These are phyloP conservation scores for Anagrus nilaparvatae DNA, from an alignment of 1,140 invertebrate genomes.

Conservation along the genomic window DNA sequence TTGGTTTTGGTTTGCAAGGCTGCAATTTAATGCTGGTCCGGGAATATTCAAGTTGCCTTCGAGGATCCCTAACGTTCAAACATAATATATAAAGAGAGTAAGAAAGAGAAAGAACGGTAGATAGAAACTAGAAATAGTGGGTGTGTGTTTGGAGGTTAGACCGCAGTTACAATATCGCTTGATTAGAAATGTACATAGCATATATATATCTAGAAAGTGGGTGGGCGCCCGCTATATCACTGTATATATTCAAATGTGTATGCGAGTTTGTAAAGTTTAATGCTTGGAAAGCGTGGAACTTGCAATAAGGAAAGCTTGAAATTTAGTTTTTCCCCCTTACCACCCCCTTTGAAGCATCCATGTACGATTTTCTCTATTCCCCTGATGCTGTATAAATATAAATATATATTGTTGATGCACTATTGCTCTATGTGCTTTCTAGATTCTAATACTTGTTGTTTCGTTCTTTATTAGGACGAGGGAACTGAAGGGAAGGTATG, in stretches of 20 bases:
- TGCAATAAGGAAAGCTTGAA: slow-evolving; percentile 40
- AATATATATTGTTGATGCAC: slow-evolving; percentile 31
- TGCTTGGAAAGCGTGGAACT: slow-evolving; percentile 39
- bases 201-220: slow-evolving; percentile 42
- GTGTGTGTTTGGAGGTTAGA: slow-evolving; percentile 42
- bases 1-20: slow-evolving; percentile 14
- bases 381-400: slow-evolving; percentile 27
- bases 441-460: no score
- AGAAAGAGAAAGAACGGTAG: slow-evolving; percentile 6
- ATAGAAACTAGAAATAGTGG: slow-evolving; percentile 22
- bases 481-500: slow-evolving; percentile 32
- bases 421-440: slow-evolving; percentile 19
- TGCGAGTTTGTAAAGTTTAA: no score
- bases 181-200: slow-evolving; percentile 47
- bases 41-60: slow-evolving; percentile 22
- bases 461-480: no score
- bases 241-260: no score
- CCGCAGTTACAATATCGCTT: slow-evolving; percentile 47
- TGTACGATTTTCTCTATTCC: slow-evolving; percentile 1
- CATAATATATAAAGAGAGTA: slow-evolving; percentile 1
- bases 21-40: slow-evolving; percentile 25
- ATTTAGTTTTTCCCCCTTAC: no score
- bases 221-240: slow-evolving; percentile 22
- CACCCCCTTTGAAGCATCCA: slow-evolving; percentile 16
- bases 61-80: slow-evolving; percentile 3